These are phyloP conservation scores for Lasius platythorax DNA, from an alignment of 2,888 invertebrate species.

Conservation along the genomic window DNA sequence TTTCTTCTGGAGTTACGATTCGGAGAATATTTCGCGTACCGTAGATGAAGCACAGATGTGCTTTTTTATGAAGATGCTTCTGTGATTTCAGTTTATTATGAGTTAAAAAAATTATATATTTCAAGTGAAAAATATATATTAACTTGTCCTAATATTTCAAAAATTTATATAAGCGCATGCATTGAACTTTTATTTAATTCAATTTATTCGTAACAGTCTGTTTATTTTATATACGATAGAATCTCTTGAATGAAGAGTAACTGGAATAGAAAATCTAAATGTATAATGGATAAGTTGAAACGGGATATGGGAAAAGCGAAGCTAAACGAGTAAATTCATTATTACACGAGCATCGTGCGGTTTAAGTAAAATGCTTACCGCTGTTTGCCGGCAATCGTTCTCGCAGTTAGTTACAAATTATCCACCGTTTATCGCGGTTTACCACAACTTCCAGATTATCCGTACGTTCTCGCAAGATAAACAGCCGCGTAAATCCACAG, in stretches of 20 bases:
- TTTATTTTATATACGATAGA: conserved; percentile 2
- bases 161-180: conserved; percentile 2
- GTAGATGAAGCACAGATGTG: background rate
- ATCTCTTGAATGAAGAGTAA: background rate
- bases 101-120: background rate
- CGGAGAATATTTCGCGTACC: background rate
- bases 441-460: conserved; percentile 32
- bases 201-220: conserved; percentile 4
- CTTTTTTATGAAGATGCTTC: background rate
- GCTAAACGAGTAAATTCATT: conserved; percentile 28
- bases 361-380: conserved; percentile 26
- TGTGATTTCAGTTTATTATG: background rate
- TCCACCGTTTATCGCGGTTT: conserved; percentile 36
- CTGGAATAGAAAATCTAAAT: background rate
- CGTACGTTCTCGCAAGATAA: conserved; percentile 27
- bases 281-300: conserved; percentile 18
- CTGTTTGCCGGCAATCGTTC: conserved; percentile 24
- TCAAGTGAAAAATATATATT: conserved; percentile 2
- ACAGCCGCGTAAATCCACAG: conserved; percentile 31
- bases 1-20: background rate
- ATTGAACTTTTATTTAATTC: conserved; percentile 13
- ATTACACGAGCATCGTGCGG: conserved; percentile 11
- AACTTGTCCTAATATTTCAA: conserved; percentile 10
- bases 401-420: conserved; percentile 35
- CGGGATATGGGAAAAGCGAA: conserved; percentile 8